Conservation (phyloP, 2,888 invertebrate genomes). For the Ecliptopera silaceata region DNA sequence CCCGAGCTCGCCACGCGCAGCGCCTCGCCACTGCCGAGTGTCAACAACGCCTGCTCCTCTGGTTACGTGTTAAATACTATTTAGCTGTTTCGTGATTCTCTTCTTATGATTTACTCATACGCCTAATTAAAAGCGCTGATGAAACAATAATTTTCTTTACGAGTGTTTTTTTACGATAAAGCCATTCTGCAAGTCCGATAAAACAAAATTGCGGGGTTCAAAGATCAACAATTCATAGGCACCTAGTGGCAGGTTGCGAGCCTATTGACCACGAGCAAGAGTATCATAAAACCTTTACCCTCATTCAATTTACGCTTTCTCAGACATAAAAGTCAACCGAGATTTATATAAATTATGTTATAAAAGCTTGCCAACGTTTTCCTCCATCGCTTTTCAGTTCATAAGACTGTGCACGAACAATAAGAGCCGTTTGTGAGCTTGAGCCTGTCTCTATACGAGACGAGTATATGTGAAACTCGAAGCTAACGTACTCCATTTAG, state of each 20-base stretch:
- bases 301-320: conserved; percentile 32
- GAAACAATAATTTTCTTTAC: conserved; percentile 18
- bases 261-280: conserved; percentile 30
- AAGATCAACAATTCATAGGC: conserved; percentile 30
- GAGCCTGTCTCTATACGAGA: conserved; percentile 22
- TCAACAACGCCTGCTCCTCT: conserved; percentile 68
- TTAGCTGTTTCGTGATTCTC: conserved; percentile 62
- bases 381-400: conserved; percentile 27
- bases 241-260: conserved; percentile 29
- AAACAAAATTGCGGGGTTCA: conserved; percentile 25
- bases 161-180: conserved; percentile 21
- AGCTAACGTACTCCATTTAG: conserved; percentile 40
- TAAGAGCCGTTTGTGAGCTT: conserved; percentile 22
- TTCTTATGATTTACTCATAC: neutral
- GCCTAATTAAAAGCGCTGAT: conserved; percentile 17
- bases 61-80: conserved; percentile 74
- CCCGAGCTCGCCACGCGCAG: conserved; percentile 53
- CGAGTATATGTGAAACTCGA: conserved; percentile 25
- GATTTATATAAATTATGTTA: conserved; percentile 33
- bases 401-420: conserved; percentile 24
- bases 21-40: conserved; percentile 53
- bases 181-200: conserved; percentile 21
- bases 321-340: conserved; percentile 30
- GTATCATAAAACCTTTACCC: conserved; percentile 32
- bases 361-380: conserved; percentile 28